A percentile compares a stretch with the other conserved stretches of the same genome.
Conservation (phyloP, 2,113 vertebrate genomes). For the Hylia prasina region DNA sequence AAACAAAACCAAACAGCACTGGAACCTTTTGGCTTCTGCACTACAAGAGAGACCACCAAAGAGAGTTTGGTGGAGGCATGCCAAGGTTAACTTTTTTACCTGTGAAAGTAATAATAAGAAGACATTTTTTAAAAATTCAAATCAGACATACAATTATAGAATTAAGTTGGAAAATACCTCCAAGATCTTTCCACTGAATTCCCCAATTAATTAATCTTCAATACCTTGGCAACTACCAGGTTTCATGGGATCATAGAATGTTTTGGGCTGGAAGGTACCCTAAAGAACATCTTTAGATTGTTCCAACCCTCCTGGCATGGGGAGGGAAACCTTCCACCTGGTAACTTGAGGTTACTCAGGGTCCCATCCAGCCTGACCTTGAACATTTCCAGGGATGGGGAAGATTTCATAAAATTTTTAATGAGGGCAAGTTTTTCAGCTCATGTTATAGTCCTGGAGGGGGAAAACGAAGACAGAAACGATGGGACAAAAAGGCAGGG, state of each 20-base stretch:
- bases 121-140: neutral
- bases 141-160: neutral
- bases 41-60: neutral
- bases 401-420: neutral
- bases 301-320: neutral
- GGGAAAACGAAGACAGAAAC: neutral
- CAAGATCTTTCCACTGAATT: neutral
- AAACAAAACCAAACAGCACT: neutral
- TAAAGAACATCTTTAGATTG: neutral
- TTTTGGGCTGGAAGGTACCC: neutral
- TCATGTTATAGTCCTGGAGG: neutral
- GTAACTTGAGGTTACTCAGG: neutral
- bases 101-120: neutral
- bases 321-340: neutral
- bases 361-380: neutral
- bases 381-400: neutral
- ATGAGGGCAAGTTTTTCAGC: neutral
- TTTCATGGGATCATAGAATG: neutral
- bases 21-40: neutral
- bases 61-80: neutral
- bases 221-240: neutral
- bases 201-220: neutral
- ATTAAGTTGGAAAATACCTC: neutral
- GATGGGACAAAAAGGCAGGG: neutral
- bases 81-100: neutral